Evolutionary conservation across 2,888 invertebrate species (phyloP).

Genomic region (Celastrina argiolus): DNA sequence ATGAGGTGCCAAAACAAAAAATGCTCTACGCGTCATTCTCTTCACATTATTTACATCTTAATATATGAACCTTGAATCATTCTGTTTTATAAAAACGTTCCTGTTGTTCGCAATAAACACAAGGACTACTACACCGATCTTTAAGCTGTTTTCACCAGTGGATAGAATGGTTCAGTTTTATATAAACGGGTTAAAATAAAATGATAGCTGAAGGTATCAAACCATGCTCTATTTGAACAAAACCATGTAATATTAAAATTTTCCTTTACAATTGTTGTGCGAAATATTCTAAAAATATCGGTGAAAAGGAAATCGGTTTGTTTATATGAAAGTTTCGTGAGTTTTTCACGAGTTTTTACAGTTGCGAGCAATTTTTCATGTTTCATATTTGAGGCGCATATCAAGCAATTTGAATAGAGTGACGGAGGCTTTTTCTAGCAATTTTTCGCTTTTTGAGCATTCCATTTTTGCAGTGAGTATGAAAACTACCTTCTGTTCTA

Average conservation of each 20-base stretch:
- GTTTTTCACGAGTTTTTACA: background rate
- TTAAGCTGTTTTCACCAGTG: too few species aligned
- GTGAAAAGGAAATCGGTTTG: slow-evolving; percentile 5
- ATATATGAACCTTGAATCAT: too few species aligned
- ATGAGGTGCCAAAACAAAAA: too few species aligned
- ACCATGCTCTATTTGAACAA: background rate
- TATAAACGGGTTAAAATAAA: too few species aligned
- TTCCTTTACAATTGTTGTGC: background rate
- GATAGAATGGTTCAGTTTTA: too few species aligned
- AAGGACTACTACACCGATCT: too few species aligned
- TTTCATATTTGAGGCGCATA: slow-evolving; percentile 10
- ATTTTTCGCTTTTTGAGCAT: background rate
- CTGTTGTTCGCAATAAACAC: too few species aligned
- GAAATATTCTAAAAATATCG: background rate
- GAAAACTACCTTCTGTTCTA: background rate
- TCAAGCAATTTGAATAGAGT: background rate
- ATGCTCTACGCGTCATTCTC: too few species aligned
- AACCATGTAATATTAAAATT: background rate
- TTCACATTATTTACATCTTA: too few species aligned
- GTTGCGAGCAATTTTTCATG: background rate
- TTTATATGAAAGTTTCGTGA: background rate
- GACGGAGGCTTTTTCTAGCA: background rate
- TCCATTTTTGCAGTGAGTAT: background rate
- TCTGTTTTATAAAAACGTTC: too few species aligned
- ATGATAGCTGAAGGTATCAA: background rate